phyloP scores from a whole-genome alignment of 1,140 invertebrate genomes.

The Lethrus apterus region DNA sequence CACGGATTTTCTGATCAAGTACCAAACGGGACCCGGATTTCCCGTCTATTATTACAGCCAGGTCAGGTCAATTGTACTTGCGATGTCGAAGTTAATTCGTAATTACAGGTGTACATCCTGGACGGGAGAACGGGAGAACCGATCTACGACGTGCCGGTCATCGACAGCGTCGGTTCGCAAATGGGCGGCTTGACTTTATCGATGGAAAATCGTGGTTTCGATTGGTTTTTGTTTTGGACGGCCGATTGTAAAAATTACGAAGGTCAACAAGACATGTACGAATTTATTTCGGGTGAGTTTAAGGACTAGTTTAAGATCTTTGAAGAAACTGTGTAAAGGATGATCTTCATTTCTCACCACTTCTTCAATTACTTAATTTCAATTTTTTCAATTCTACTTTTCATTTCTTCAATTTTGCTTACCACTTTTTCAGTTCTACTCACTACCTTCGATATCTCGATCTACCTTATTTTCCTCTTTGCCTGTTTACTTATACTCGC shows the following conservation, averaged over 20 bases:
- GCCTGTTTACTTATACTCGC: too few relatives aligned
- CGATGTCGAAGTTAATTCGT: not conserved
- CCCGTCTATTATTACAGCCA: slow-evolving; percentile 54
- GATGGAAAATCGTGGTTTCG: slow-evolving; percentile 57
- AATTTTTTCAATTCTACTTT: too few relatives aligned
- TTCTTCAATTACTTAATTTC: too few relatives aligned
- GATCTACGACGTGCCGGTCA: slow-evolving; percentile 52
- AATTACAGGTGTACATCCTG: slow-evolving; percentile 52
- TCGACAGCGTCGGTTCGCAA: slow-evolving; percentile 58
- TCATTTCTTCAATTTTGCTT: too few relatives aligned
- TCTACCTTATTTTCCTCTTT: too few relatives aligned
- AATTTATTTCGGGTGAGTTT: slow-evolving; percentile 19
- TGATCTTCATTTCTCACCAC: too few relatives aligned
- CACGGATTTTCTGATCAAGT: slow-evolving; percentile 79
- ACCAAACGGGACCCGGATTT: slow-evolving; percentile 46
- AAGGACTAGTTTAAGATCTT: too few relatives aligned
- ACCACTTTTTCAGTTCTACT: too few relatives aligned
- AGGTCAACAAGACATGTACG: slow-evolving; percentile 20
- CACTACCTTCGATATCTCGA: too few relatives aligned
- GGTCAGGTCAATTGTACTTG: slow-evolving; percentile 38
- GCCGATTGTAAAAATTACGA: slow-evolving; percentile 51
- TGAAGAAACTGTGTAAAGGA: too few relatives aligned
- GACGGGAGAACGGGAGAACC: slow-evolving; percentile 62
- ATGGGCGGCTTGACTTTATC: slow-evolving; percentile 59
- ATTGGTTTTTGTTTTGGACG: slow-evolving; percentile 69